phyloP scores from a whole-genome alignment of 2,888 invertebrate genomes.

The Cloeon dipterum region DNA sequence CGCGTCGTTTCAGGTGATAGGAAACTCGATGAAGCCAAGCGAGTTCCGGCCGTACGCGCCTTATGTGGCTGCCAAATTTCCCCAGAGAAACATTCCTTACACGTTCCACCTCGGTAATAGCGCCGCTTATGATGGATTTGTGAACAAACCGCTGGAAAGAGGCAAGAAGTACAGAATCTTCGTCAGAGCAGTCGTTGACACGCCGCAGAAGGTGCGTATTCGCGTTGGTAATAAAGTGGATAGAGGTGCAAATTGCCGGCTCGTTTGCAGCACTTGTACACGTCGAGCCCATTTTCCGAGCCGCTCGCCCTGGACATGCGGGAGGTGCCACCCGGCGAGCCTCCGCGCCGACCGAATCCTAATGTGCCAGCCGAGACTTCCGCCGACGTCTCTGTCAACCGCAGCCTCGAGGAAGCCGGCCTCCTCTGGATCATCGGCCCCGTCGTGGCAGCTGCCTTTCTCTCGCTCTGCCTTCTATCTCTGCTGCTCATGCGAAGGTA shows the following conservation, averaged over 20 bases:
- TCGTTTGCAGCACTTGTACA: slow-evolving; percentile 16
- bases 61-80: slow-evolving; percentile 25
- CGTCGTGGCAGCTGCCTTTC: slow-evolving; percentile 20
- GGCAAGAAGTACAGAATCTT: slow-evolving; percentile 22
- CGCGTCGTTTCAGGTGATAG: slow-evolving; percentile 11
- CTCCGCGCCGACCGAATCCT: slow-evolving; percentile 13
- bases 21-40: slow-evolving; percentile 6
- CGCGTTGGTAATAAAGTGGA: background rate
- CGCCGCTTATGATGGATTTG: slow-evolving; percentile 20
- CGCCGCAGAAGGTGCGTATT: slow-evolving; percentile 20
- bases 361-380: slow-evolving; percentile 8
- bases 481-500: slow-evolving; percentile 18
- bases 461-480: slow-evolving; percentile 20
- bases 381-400: slow-evolving; percentile 9
- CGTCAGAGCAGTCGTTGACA: slow-evolving; percentile 23
- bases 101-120: slow-evolving; percentile 23
- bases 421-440: slow-evolving; percentile 21
- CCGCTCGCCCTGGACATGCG: slow-evolving; percentile 16
- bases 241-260: too few species aligned
- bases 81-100: slow-evolving; percentile 18
- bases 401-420: slow-evolving; percentile 11
- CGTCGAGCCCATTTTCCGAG: slow-evolving; percentile 19
- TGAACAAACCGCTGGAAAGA: slow-evolving; percentile 19
- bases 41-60: slow-evolving; percentile 11
- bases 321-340: slow-evolving; percentile 14